phyloP scores from a whole-genome alignment of 2,113 vertebrate genomes.

The Meriones unguiculatus region DNA sequence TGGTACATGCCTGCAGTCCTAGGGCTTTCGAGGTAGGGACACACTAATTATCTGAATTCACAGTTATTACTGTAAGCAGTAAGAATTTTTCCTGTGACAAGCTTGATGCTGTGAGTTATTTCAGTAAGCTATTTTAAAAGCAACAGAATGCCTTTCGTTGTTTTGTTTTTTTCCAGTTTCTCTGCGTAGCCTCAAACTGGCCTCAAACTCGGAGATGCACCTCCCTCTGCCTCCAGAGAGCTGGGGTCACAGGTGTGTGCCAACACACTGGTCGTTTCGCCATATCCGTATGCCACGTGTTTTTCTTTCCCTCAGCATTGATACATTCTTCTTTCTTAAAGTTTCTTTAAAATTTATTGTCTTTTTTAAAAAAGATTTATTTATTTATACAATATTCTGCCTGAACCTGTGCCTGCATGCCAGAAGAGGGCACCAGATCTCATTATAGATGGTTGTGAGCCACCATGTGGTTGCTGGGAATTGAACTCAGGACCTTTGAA shows the following conservation, averaged over 20 bases:
- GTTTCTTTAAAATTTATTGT: no score
- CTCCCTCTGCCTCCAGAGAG: neutral
- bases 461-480: no score
- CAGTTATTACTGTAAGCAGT: neutral
- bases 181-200: neutral
- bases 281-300: neutral
- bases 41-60: neutral
- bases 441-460: no score
- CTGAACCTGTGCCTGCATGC: no score
- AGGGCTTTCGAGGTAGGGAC: neutral
- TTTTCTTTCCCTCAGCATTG: neutral
- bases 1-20: neutral
- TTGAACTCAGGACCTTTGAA: no score
- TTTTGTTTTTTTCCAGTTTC: neutral
- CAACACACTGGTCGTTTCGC: neutral
- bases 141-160: neutral
- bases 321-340: neutral
- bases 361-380: no score
- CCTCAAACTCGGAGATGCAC: neutral
- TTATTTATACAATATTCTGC: no score
- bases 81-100: neutral
- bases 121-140: neutral
- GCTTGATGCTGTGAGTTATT: neutral
- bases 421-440: no score
- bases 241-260: neutral